phyloP scores from a whole-genome alignment of 2,113 vertebrate species.

The Lasiurus cinereus region DNA sequence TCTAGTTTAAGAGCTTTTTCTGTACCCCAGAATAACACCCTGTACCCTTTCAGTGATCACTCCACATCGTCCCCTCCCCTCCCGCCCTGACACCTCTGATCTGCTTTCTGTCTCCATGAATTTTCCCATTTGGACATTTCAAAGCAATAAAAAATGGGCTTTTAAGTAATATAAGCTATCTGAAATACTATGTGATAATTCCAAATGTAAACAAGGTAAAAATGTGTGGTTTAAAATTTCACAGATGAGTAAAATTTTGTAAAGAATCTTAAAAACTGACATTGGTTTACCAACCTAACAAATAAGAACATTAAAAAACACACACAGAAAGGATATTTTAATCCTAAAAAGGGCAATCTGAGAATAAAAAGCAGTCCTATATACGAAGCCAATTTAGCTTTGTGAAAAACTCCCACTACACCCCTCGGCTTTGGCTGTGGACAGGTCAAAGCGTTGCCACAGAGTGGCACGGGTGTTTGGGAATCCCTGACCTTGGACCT shows the following conservation, averaged over 20 bases:
- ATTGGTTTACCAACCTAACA: neutral
- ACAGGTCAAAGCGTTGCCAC: neutral
- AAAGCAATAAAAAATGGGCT: neutral
- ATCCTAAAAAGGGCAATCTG: neutral
- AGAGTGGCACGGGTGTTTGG: neutral
- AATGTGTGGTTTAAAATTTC: neutral
- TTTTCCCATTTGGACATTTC: neutral
- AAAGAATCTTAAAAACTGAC: neutral
- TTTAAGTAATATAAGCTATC: neutral
- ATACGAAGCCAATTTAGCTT: neutral
- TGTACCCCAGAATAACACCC: neutral
- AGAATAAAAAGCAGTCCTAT: neutral
- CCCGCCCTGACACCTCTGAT: too few species aligned
- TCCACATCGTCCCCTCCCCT: accelerated
- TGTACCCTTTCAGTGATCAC: accelerated
- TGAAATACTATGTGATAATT: neutral
- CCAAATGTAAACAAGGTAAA: neutral
- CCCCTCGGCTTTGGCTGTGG: neutral
- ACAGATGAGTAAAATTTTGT: neutral
- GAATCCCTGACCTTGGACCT: accelerated
- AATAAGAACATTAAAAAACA: neutral
- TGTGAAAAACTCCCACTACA: neutral
- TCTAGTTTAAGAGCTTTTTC: neutral
- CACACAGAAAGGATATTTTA: neutral
- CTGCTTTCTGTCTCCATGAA: neutral